These are phyloP conservation scores for Limnodromus scolopaceus DNA, from an alignment of 2,797 vertebrate species.

Conservation along the genomic window DNA sequence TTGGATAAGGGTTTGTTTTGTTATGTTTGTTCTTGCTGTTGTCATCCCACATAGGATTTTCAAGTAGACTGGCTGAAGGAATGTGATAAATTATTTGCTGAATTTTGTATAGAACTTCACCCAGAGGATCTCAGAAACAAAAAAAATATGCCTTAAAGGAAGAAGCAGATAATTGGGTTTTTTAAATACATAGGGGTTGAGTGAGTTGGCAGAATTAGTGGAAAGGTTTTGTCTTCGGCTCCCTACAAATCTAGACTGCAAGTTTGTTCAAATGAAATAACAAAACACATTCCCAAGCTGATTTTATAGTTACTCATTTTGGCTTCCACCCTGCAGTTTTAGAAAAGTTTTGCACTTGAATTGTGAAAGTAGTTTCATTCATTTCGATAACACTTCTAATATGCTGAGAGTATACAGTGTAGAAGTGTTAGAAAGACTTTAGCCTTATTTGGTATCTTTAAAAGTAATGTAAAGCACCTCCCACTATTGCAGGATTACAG, in stretches of 20 bases:
- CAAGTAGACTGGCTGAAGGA: not conserved
- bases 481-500: not conserved
- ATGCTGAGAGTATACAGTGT: not conserved
- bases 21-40: not conserved
- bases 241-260: not conserved
- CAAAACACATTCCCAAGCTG: not conserved
- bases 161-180: not conserved
- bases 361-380: not conserved
- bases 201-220: not conserved
- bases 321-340: not conserved
- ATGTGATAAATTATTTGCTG: not conserved
- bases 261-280: not conserved
- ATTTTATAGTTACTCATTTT: not conserved
- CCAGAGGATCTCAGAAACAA: not conserved
- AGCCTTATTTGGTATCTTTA: not conserved
- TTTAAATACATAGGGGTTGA: not conserved
- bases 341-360: not conserved
- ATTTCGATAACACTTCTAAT: not conserved
- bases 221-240: not conserved
- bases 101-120: not conserved
- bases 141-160: not conserved
- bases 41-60: not conserved
- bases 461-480: not conserved
- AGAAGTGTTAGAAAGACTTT: not conserved
- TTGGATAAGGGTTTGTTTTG: not conserved